phyloP scores from a whole-genome alignment of 1,140 invertebrate genomes.

The Trichoplusia ni region DNA sequence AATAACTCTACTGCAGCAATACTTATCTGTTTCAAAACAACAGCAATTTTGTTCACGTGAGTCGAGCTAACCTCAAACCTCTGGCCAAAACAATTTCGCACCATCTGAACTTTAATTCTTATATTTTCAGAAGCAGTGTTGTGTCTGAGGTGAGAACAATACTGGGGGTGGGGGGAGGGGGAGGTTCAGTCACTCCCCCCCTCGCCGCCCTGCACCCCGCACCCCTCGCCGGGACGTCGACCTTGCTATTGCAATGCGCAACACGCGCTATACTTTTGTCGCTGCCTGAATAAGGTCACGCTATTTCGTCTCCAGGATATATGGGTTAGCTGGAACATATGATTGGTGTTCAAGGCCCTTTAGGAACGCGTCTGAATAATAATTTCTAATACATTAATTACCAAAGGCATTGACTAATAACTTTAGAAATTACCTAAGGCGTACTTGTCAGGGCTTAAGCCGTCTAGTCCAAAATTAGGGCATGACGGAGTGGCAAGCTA shows the following conservation, averaged over 20 bases:
- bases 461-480: no score
- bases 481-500: no score
- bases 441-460: no score
- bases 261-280: conserved; percentile 52
- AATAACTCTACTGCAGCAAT: no score
- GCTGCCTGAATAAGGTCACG: conserved; percentile 56
- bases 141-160: conserved; percentile 39
- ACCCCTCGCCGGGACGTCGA: conserved; percentile 40
- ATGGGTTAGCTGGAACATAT: conserved; percentile 37
- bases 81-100: conserved; percentile 23
- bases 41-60: not conserved
- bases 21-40: not conserved
- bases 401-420: not conserved
- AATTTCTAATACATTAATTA: not conserved
- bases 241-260: conserved; percentile 58
- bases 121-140: conserved; percentile 34
- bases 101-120: conserved; percentile 28
- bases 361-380: not conserved
- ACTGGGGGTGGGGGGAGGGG: not conserved
- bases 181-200: not conserved
- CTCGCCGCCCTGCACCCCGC: not conserved
- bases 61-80: not conserved
- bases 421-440: no score
- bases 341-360: not conserved
- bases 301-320: conserved; percentile 45